Conservation (phyloP, 37 sponge, comb jelly and placozoan species). For the Haliclona indistincta region DNA sequence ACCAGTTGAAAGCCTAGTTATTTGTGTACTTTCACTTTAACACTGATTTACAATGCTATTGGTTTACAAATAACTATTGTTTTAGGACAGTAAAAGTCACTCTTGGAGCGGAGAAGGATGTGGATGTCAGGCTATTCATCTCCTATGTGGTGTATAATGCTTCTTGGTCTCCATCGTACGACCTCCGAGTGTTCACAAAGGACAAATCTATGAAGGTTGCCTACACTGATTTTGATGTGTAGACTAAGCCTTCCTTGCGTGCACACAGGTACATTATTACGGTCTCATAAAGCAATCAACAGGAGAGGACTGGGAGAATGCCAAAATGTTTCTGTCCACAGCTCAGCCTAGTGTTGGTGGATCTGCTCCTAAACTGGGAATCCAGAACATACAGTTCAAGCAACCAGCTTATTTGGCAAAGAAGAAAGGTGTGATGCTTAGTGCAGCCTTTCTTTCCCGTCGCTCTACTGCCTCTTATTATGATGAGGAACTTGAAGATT, state of each 20-base stretch:
- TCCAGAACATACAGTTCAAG: slow-evolving; percentile 27
- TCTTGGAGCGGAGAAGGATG: slow-evolving; percentile 43
- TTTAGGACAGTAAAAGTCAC: slow-evolving; percentile 62
- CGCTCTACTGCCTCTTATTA: neutral
- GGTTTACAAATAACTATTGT: no score
- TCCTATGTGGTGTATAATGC: slow-evolving; percentile 78
- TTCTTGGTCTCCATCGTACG: slow-evolving; percentile 73
- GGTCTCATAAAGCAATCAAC: slow-evolving; percentile 72
- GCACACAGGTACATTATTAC: slow-evolving; percentile 67
- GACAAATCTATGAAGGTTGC: slow-evolving; percentile 65
- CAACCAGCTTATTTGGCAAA: slow-evolving; percentile 3
- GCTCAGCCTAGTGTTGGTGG: slow-evolving; percentile 79
- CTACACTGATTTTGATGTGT: neutral
- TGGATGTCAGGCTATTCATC: slow-evolving; percentile 47
- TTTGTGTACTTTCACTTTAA: no score
- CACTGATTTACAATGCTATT: no score
- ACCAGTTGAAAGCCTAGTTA: no score
- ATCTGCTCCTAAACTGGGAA: slow-evolving; percentile 28
- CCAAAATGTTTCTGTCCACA: slow-evolving; percentile 67
- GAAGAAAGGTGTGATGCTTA: neutral
- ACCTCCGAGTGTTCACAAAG: slow-evolving; percentile 68
- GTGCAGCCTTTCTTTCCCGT: neutral
- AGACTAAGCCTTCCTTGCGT: neutral
- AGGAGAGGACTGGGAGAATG: slow-evolving; percentile 80
- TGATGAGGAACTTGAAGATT: neutral